These are phyloP conservation scores for Gisinianus flammeolus DNA, from an alignment of 2,888 invertebrate genomes.

Conservation along the genomic window DNA sequence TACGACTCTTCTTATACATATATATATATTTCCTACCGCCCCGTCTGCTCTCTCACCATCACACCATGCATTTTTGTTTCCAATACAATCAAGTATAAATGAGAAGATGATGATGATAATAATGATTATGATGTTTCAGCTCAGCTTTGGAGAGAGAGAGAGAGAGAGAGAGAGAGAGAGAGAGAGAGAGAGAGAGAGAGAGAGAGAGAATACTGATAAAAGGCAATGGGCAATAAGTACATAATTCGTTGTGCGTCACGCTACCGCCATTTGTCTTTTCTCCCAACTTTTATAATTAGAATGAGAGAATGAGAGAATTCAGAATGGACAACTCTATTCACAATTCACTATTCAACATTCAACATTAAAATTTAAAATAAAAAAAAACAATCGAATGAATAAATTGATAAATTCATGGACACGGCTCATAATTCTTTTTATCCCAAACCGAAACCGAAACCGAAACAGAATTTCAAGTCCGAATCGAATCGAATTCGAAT, in stretches of 20 bases:
- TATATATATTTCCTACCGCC: neutral
- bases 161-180: too few relatives aligned
- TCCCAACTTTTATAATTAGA: neutral
- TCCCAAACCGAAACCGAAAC: too few relatives aligned
- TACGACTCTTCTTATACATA: neutral
- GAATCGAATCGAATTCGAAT: too few relatives aligned
- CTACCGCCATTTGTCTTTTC: constrained; percentile 28
- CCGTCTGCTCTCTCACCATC: constrained; percentile 18
- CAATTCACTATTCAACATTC: constrained; percentile 6
- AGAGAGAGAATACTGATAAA: too few relatives aligned
- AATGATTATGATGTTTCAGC: constrained; percentile 32
- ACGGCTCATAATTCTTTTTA: too few relatives aligned
- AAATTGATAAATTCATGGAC: neutral
- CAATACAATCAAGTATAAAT: constrained; percentile 20
- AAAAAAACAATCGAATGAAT: neutral
- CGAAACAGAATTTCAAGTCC: too few relatives aligned
- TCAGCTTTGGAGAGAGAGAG: too few relatives aligned
- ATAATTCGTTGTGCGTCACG: constrained; percentile 25
- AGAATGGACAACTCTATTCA: too few relatives aligned
- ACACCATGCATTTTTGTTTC: neutral
- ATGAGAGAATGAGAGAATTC: too few relatives aligned
- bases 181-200: too few relatives aligned
- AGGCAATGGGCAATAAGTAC: too few relatives aligned
- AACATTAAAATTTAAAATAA: neutral
- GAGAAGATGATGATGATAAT: neutral